Conservation (phyloP, 2,888 invertebrate species). For the Odontomyia ornata region DNA sequence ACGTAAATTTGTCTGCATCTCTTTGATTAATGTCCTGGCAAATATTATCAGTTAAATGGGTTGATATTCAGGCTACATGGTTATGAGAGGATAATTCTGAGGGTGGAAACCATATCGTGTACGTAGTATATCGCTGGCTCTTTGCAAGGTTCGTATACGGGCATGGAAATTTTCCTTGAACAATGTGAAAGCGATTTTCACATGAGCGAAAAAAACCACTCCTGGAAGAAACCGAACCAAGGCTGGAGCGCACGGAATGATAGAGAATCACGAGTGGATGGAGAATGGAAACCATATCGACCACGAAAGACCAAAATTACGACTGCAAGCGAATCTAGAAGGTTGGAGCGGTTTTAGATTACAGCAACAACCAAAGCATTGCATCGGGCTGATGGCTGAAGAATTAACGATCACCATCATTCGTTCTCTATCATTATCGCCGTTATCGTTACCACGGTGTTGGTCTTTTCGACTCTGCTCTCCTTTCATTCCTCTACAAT, state of each 20-base stretch:
- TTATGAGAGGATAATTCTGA: slow-evolving; percentile 43
- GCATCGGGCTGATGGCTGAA: slow-evolving; percentile 31
- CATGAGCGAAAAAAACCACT: slow-evolving; percentile 34
- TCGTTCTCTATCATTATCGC: slow-evolving; percentile 21
- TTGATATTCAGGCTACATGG: slow-evolving; percentile 46
- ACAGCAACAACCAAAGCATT: neutral
- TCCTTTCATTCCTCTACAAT: neutral
- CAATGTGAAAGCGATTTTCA: slow-evolving; percentile 41
- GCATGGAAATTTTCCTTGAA: slow-evolving; percentile 16
- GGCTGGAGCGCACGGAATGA: neutral
- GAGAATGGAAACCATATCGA: slow-evolving; percentile 34
- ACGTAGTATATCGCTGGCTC: neutral
- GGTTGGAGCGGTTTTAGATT: slow-evolving; percentile 30
- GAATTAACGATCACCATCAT: slow-evolving; percentile 39
- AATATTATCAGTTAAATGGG: slow-evolving; percentile 54
- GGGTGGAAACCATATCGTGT: slow-evolving; percentile 42
- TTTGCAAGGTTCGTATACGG: slow-evolving; percentile 16
- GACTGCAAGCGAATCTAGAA: slow-evolving; percentile 8
- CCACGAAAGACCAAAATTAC: slow-evolving; percentile 33
- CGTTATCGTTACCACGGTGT: slow-evolving; percentile 11
- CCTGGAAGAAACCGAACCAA: slow-evolving; percentile 19
- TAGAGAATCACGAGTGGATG: slow-evolving; percentile 4
- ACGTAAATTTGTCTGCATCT: slow-evolving; percentile 55
- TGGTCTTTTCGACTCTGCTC: neutral
- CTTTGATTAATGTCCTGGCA: slow-evolving; percentile 55